These are phyloP conservation scores for Heterodera filipjevi DNA, from an alignment of 2,888 invertebrate species.

Conservation along the genomic window DNA sequence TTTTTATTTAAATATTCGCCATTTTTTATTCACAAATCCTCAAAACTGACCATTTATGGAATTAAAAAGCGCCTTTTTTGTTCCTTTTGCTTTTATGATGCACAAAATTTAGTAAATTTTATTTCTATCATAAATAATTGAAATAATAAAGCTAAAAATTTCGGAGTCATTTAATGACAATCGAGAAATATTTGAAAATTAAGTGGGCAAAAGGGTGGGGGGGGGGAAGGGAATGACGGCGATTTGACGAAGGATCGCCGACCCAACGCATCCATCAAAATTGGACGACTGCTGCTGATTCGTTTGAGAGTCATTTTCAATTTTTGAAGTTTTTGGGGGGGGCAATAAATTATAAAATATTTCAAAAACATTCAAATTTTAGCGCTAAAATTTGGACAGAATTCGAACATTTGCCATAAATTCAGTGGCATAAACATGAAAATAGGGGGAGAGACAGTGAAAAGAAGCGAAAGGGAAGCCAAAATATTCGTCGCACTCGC, in stretches of 20 bases:
- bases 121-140: no score
- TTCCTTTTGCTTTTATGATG: background rate
- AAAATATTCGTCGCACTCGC: background rate
- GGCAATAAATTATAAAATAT: background rate
- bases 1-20: background rate
- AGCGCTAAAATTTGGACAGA: background rate
- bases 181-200: background rate
- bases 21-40: no score
- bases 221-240: background rate
- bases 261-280: slow-evolving; percentile 3
- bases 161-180: background rate
- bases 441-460: background rate
- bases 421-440: background rate
- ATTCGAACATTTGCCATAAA: background rate
- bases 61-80: background rate
- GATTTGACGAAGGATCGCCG: background rate
- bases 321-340: background rate
- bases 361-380: background rate
- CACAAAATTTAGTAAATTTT: background rate
- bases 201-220: background rate
- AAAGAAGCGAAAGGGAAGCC: background rate
- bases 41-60: no score
- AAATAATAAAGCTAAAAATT: background rate
- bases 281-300: background rate
- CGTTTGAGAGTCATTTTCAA: background rate